phyloP scores from a whole-genome alignment of 2,113 vertebrate species.

The Ciconia stormi region DNA sequence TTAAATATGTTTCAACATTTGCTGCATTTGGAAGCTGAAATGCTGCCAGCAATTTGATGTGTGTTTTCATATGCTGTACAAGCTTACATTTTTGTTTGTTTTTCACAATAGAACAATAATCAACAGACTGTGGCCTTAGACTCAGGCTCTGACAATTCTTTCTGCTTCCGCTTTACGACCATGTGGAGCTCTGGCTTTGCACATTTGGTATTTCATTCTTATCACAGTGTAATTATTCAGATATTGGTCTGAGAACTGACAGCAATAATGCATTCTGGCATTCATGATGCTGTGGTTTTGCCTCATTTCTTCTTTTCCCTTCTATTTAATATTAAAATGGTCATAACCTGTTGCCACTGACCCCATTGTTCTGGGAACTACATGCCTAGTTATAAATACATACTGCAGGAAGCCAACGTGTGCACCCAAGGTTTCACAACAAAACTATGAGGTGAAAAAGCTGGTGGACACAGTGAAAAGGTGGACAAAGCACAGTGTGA shows the following conservation, averaged over 20 bases:
- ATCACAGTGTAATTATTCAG: not conserved
- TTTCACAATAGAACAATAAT: conserved; percentile 49
- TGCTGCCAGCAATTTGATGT: conserved; percentile 31
- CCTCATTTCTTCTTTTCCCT: not conserved
- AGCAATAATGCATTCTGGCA: not conserved
- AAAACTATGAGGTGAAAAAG: not conserved
- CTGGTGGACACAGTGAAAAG: not conserved
- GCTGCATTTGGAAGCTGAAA: conserved; percentile 43
- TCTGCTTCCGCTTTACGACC: not conserved
- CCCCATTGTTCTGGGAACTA: not conserved
- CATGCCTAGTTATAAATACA: not conserved
- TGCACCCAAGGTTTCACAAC: not conserved
- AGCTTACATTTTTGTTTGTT: conserved; percentile 36
- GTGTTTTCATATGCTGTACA: conserved; percentile 40
- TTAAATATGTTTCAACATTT: conserved; percentile 55
- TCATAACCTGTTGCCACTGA: not conserved
- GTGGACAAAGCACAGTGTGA: not conserved
- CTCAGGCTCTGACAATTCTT: not conserved
- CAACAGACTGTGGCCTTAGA: conserved; percentile 49
- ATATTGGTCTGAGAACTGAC: not conserved
- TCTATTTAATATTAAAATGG: not conserved
- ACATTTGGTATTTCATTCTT: conserved; percentile 15
- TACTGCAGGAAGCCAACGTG: not conserved
- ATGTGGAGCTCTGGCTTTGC: conserved; percentile 4
- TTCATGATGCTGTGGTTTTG: not conserved